A percentile compares a stretch with the other conserved stretches of the same genome.
phyloP scores from a whole-genome alignment of 2,797 vertebrate species.

The Nyctibius grandis region DNA sequence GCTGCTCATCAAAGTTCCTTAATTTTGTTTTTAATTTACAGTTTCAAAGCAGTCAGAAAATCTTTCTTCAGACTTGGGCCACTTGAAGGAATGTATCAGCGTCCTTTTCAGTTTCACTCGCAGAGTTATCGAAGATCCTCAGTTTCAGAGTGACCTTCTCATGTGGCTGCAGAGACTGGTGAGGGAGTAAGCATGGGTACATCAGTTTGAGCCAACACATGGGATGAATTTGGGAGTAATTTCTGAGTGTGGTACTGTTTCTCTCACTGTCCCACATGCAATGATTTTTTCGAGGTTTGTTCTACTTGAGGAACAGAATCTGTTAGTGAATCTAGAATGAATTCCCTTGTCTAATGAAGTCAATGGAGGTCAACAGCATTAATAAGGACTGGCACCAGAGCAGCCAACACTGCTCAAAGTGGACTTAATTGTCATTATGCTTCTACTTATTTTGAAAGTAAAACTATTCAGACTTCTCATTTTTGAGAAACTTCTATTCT shows the following conservation, averaged over 20 bases:
- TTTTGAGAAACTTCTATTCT: neutral
- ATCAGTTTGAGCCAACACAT: neutral
- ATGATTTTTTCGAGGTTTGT: neutral
- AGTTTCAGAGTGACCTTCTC: constrained; percentile 91
- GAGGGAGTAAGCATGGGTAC: neutral
- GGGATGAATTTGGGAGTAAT: neutral
- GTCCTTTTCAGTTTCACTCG: constrained; percentile 95
- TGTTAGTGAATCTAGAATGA: neutral
- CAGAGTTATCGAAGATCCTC: constrained; percentile 86
- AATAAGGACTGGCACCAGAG: neutral
- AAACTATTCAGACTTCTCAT: neutral
- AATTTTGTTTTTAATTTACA: constrained; percentile 33
- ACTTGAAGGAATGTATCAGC: constrained; percentile 92
- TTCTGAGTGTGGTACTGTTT: neutral
- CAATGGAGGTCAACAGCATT: neutral
- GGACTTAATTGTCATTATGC: neutral
- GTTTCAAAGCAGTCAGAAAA: constrained; percentile 70
- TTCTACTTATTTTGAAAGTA: neutral
- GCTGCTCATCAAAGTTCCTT: neutral
- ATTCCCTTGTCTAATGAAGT: neutral
- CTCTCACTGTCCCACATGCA: neutral
- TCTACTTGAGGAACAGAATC: neutral
- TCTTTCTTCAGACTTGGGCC: constrained; percentile 82
- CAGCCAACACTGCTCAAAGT: neutral
- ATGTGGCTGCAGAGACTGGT: constrained; percentile 94